Evolutionary conservation across 2,113 vertebrate genomes (phyloP).

Genomic region (Anoura caudifer): DNA sequence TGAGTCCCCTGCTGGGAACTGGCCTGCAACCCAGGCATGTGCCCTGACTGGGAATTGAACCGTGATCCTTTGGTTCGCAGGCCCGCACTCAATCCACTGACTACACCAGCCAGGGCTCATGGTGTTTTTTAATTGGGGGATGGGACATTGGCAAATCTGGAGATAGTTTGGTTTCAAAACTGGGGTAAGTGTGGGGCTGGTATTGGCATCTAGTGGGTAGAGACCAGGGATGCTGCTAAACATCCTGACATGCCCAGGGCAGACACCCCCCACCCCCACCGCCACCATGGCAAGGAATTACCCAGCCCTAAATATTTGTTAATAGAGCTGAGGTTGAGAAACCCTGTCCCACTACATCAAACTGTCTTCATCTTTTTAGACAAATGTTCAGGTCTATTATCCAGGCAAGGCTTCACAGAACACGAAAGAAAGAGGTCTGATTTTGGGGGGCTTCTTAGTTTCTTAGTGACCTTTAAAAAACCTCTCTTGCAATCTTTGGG

Average conservation of each 20-base stretch:
- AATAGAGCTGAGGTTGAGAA: not conserved
- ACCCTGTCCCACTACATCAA: not conserved
- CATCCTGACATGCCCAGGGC: too few relatives aligned
- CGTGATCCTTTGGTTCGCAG: too few relatives aligned
- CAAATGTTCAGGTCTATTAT: not conserved
- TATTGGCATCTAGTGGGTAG: not conserved
- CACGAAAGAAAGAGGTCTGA: not conserved
- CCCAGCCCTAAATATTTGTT: not conserved
- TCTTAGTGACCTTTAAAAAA: not conserved
- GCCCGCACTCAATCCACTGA: too few relatives aligned
- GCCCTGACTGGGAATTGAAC: too few relatives aligned
- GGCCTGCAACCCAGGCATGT: too few relatives aligned
- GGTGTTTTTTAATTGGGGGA: not conserved
- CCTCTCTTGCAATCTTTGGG: not conserved
- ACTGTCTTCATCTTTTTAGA: not conserved
- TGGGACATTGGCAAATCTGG: not conserved
- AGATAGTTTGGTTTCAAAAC: not conserved
- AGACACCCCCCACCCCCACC: not conserved
- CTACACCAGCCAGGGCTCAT: too few relatives aligned
- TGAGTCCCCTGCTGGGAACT: too few relatives aligned
- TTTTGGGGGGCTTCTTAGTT: not conserved
- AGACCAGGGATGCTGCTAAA: not conserved
- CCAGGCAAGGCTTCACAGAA: not conserved
- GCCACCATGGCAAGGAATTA: not conserved
- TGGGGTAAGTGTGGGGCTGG: not conserved